Evolutionary conservation across 2,797 vertebrate species (phyloP), one percentile per base, ranked within the genome.

Genomic region (Leucoraja ocellata): DNA sequence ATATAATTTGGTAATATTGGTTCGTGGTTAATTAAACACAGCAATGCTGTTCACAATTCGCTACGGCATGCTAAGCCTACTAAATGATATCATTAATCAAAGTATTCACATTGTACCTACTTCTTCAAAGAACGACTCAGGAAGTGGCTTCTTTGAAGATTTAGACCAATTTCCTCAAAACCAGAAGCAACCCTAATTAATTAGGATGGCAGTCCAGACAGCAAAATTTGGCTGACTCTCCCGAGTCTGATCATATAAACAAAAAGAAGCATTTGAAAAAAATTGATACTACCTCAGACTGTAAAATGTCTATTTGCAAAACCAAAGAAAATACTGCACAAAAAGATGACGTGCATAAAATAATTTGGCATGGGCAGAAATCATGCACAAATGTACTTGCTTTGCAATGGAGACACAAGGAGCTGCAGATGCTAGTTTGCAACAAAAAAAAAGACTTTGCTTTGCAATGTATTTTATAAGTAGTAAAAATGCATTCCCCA

Each of bases 1-100:
- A 94, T 93, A 93, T 1, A 94, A 92, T 93, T 93, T 25, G 58
- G 23, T 61, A n/a, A 16, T n/a, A n/a, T 71, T 54, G 71, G 2
- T 77, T 28, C 23, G 83, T 23, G 84, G 36, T 86, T 73, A 93
- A 68, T 46, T 81, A 21, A 58, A 73, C n/a, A 18, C 32, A 68
- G 84, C 63, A 88, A 18, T 73, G 71, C 90, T 76, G 74, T 92
- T 92, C 71, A 76, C 71, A 39, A 91, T 73, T 73, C 39, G 36
- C 68, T 73, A 54, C 14, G 25, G 54, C 25, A 74, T 61, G 4
- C 18, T 68, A 36, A 68, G 58, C 39, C 71, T 21, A 54, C 71
- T 39, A 92, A 23, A 92, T 36, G 36, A 91, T 74, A 92, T 39
- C 71, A 92, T 36, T 28, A 74, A 54, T 73, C 39, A 91, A 92